phyloP scores from a whole-genome alignment of 2,797 vertebrate genomes.

The Pagetopsis macropterus region DNA sequence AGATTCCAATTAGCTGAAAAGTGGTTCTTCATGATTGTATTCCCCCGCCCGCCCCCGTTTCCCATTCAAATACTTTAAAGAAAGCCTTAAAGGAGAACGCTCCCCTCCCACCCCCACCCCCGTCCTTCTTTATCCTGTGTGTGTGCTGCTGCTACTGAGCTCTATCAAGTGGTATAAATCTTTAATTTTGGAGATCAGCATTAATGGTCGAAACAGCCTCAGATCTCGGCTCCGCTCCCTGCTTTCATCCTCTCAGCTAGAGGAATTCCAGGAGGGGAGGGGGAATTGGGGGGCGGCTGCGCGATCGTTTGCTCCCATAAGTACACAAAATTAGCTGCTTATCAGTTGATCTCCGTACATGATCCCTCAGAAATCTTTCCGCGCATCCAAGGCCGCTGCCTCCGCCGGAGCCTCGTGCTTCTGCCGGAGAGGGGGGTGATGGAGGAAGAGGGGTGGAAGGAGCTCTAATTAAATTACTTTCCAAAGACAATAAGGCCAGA shows the following conservation, averaged over 20 bases:
- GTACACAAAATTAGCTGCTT: slow-evolving; percentile 99
- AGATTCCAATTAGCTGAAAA: slow-evolving; percentile 91
- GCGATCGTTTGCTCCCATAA: slow-evolving; percentile 91
- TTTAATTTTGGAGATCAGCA: slow-evolving; percentile 91
- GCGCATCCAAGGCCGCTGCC: slow-evolving; percentile 84
- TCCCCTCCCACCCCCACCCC: slow-evolving; percentile 23
- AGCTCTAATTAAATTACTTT: slow-evolving; percentile 91
- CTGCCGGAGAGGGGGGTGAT: slow-evolving; percentile 46
- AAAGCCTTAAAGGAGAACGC: slow-evolving; percentile 77
- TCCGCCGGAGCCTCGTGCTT: slow-evolving; percentile 76
- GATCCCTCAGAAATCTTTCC: slow-evolving; percentile 94
- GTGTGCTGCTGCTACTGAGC: slow-evolving; percentile 71
- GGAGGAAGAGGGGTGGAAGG: slow-evolving; percentile 10
- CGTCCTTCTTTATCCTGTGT: slow-evolving; percentile 66
- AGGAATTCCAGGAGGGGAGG: slow-evolving; percentile 76
- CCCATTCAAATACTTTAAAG: slow-evolving; percentile 85
- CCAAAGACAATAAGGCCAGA: slow-evolving; percentile 90
- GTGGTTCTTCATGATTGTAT: slow-evolving; percentile 87
- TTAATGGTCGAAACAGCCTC: slow-evolving; percentile 88
- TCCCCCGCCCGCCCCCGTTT: slow-evolving; percentile 47
- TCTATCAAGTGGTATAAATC: slow-evolving; percentile 90
- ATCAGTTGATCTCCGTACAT: slow-evolving; percentile 97
- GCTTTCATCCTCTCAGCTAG: slow-evolving; percentile 84
- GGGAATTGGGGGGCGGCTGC: background rate
- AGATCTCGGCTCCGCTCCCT: slow-evolving; percentile 81